phyloP scores from a whole-genome alignment of 92 coral and sea anemone species.

The Galaxea fascicularis region DNA sequence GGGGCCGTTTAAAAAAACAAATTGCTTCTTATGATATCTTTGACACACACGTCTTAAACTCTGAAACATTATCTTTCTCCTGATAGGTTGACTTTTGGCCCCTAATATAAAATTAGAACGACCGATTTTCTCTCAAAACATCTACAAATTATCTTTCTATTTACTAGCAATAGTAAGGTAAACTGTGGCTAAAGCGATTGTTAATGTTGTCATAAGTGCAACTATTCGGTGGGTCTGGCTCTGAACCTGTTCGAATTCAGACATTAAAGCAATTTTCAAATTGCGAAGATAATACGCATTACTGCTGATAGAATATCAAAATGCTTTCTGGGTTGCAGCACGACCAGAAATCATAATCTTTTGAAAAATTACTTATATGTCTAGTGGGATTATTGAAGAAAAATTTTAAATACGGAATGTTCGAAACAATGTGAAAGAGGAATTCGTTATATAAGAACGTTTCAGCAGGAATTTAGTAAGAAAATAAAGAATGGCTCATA shows the following conservation, averaged over 20 bases:
- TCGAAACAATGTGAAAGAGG: slow-evolving; percentile 11
- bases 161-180: slow-evolving; percentile 15
- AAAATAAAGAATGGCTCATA: not conserved
- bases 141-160: slow-evolving; percentile 18
- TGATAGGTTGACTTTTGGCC: slow-evolving; percentile 45
- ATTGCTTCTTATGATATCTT: slow-evolving; percentile 53
- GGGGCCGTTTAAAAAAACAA: slow-evolving; percentile 44
- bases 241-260: not conserved
- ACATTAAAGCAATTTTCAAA: slow-evolving; percentile 28
- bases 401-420: slow-evolving; percentile 9
- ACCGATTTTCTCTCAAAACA: slow-evolving; percentile 16
- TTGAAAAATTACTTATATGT: slow-evolving; percentile 27
- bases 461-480: not conserved
- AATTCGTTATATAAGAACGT: slow-evolving; percentile 21
- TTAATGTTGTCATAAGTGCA: slow-evolving; percentile 9
- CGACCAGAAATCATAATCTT: slow-evolving; percentile 10
- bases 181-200: slow-evolving; percentile 14
- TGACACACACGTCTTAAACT: slow-evolving; percentile 33
- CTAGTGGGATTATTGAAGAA: slow-evolving; percentile 43
- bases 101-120: not conserved
- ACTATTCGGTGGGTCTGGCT: not conserved
- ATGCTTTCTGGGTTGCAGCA: slow-evolving; percentile 12
- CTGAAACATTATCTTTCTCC: slow-evolving; percentile 27
- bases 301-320: slow-evolving; percentile 11
- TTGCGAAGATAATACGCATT: not conserved